Conservation (phyloP, 2,888 invertebrate species). For the Autographa gamma region DNA sequence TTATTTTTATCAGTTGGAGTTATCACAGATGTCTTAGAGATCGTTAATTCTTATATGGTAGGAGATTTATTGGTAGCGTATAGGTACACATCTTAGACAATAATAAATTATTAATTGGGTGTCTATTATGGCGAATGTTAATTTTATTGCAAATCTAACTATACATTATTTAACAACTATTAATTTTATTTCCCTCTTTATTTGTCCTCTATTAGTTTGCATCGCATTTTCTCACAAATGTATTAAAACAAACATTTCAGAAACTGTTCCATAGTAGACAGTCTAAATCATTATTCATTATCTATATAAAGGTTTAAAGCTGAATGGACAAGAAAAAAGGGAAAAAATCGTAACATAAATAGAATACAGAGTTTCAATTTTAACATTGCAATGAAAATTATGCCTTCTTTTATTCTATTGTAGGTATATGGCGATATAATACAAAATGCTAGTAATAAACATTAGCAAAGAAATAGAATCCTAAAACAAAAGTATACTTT, state of each 20-base stretch:
- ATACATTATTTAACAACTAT: conserved; percentile 37
- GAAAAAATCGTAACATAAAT: conserved; percentile 28
- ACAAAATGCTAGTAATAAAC: conserved; percentile 34
- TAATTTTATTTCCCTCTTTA: conserved; percentile 41
- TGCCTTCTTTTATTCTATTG: conserved; percentile 27
- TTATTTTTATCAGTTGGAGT: conserved; percentile 84
- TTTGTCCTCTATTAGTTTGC: conserved; percentile 21
- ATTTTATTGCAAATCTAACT: conserved; percentile 50
- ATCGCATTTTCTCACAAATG: conserved; percentile 12
- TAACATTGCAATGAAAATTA: conserved; percentile 17
- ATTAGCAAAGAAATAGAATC: conserved; percentile 34
- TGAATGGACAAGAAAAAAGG: conserved; percentile 22
- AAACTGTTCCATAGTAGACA: not conserved
- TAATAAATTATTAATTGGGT: conserved; percentile 66
- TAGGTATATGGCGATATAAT: conserved; percentile 37
- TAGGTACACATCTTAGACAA: conserved; percentile 64
- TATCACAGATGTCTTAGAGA: conserved; percentile 89
- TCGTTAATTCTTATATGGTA: conserved; percentile 86
- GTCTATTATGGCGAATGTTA: conserved; percentile 64
- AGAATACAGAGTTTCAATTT: conserved; percentile 10
- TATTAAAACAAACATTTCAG: not conserved
- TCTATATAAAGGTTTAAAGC: not conserved
- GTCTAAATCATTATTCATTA: not conserved
- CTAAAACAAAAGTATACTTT: conserved; percentile 34
- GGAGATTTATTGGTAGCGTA: conserved; percentile 75